Percentiles rank a stretch among this genome's conserved stretches.
Conservation (phyloP, 2,888 invertebrate genomes). For the Spodoptera picta region DNA sequence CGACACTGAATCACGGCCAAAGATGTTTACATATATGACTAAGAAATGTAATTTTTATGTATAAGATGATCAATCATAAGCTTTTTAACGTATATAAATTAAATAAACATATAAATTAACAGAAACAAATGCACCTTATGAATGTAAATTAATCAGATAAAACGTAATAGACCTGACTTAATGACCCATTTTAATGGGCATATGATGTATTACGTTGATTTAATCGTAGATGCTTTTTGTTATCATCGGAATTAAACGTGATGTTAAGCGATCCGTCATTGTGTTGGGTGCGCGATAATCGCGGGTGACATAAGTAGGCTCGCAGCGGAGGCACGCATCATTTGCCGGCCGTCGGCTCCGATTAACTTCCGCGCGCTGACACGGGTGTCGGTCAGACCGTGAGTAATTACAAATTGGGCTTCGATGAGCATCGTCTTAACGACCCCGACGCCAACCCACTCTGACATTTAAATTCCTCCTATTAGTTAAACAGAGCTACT, state of each 20-base stretch:
- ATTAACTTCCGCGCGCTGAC: conserved; percentile 78
- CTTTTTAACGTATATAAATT: background rate
- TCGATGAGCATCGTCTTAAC: conserved; percentile 67
- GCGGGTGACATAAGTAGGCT: conserved; percentile 80
- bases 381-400: conserved; percentile 71
- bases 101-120: background rate
- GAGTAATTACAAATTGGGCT: conserved; percentile 75
- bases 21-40: conserved; percentile 10
- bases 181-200: conserved; percentile 44
- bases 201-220: conserved; percentile 54
- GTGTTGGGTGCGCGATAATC: conserved; percentile 75
- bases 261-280: conserved; percentile 71
- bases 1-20: conserved; percentile 27
- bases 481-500: conserved; percentile 62
- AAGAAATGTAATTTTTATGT: no score
- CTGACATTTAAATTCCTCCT: conserved; percentile 66
- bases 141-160: conserved; percentile 30
- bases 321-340: conserved; percentile 81
- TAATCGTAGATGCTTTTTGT: conserved; percentile 52
- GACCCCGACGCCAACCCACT: conserved; percentile 60
- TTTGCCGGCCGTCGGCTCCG: conserved; percentile 80
- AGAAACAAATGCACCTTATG: background rate
- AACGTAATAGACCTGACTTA: conserved; percentile 49
- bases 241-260: conserved; percentile 54
- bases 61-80: no score